Base-by-base conservation (phyloP, 1,140 invertebrate species). In the Andricus grossulariae region DNA sequence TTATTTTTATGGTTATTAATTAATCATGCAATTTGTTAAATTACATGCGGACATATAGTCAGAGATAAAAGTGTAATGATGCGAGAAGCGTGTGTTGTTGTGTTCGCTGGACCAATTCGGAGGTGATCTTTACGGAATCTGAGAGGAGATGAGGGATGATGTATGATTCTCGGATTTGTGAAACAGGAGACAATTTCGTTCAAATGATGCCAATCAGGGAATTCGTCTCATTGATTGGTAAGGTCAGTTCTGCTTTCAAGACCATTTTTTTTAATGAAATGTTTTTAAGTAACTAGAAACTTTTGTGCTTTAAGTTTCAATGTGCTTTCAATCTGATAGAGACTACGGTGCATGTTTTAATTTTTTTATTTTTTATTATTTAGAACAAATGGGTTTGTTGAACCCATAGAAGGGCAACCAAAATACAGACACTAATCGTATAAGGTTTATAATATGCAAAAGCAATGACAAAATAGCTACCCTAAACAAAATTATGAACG, bases 181-280 rank as follows among this genome's bases (percentile, higher is more conserved):
- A 39, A 66, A 66, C 60, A 66, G 32, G 60, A 66, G 60, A 15
- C 60, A 15, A 66, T 39, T 32, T 66, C 16, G 25, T 66, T 15
- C 25, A 39, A 16, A 39, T 45, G 25, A 66, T 66, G 60, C 32
- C 32, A 66, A 66, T 66, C 60, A 66, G 60, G 13, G 15, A 66
- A 66, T 66, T 45, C 60, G 45, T 16, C 60, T 66, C 57, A 66
- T 66, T 66, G 57, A 39, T 66, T 66, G 57, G 57, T 66, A 66
- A 32, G 25, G 25, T 66, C 57, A 66, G 1, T 66, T 39, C 16
- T 4, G 16, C 4, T 18, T 18, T 2, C 16, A 18, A 15, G 5
- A 54, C 6, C 51, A 54, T 54, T 54, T 54, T 54, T 18, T 32
- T 12, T 19, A 32, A 60, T 15, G 13, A 3, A 18, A 54, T 0